phyloP scores from a whole-genome alignment of 2,113 vertebrate genomes.

The Calyptomena viridis region DNA sequence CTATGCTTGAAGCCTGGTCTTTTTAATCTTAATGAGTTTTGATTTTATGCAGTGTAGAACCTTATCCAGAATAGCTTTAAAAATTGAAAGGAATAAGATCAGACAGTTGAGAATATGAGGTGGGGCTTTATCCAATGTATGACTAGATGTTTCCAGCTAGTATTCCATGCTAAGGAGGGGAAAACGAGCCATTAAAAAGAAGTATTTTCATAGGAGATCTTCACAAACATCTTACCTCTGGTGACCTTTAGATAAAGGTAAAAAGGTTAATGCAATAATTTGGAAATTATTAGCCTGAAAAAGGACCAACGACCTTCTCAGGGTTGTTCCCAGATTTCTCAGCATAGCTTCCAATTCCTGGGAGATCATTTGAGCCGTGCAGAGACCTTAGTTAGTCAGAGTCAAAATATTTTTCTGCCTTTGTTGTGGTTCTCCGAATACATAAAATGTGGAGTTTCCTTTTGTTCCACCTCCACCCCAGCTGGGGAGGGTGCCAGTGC shows the following conservation, averaged over 20 bases:
- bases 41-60: slow-evolving; percentile 63
- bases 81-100: slow-evolving; percentile 60
- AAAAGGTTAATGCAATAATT: slow-evolving; percentile 53
- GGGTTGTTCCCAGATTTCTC: slow-evolving; percentile 25
- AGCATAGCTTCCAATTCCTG: slow-evolving; percentile 19
- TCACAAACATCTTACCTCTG: slow-evolving; percentile 47
- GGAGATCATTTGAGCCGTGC: slow-evolving; percentile 14
- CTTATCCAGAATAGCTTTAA: slow-evolving; percentile 55
- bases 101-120: slow-evolving; percentile 50
- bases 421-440: background rate
- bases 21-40: slow-evolving; percentile 60
- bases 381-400: slow-evolving; percentile 45
- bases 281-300: slow-evolving; percentile 44
- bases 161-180: slow-evolving; percentile 16
- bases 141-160: slow-evolving; percentile 69
- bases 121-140: slow-evolving; percentile 45
- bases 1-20: slow-evolving; percentile 41
- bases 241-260: slow-evolving; percentile 55
- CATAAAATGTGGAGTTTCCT: slow-evolving; percentile 52
- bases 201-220: slow-evolving; percentile 54
- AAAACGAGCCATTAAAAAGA: slow-evolving; percentile 34
- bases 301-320: background rate
- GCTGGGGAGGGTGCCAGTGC: background rate
- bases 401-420: slow-evolving; percentile 59
- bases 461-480: slow-evolving; percentile 44